Percentiles rank a stretch among this genome's conserved stretches.
These are phyloP conservation scores for Mythimna loreyi DNA, from an alignment of 2,888 invertebrate genomes.

Conservation along the genomic window DNA sequence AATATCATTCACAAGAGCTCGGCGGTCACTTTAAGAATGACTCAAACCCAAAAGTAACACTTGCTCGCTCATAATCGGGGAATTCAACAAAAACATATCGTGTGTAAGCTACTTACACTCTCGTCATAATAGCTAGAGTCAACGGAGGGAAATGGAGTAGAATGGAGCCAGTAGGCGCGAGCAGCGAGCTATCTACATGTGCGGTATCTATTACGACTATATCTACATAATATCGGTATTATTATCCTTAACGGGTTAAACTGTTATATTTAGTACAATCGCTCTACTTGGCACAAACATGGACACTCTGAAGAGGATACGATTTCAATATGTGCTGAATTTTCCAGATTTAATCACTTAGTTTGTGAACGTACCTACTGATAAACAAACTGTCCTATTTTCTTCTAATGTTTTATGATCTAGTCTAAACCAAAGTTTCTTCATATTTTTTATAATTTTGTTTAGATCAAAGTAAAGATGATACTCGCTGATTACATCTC, in stretches of 20 bases:
- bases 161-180: constrained; percentile 49
- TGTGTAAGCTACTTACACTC: constrained; percentile 58
- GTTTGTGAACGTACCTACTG: neutral
- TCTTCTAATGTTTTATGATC: constrained; percentile 5
- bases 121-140: constrained; percentile 53
- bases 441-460: neutral
- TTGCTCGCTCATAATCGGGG: constrained; percentile 46
- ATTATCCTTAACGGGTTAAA: constrained; percentile 58
- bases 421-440: constrained; percentile 1
- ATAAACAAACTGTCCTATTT: neutral
- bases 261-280: constrained; percentile 56
- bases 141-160: constrained; percentile 57
- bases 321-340: constrained; percentile 23
- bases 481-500: neutral
- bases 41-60: constrained; percentile 50
- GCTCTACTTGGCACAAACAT: constrained; percentile 53
- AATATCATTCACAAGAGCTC: constrained; percentile 35
- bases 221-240: constrained; percentile 49
- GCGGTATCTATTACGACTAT: constrained; percentile 43
- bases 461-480: neutral
- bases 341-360: constrained; percentile 16
- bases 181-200: constrained; percentile 44
- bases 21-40: constrained; percentile 44
- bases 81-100: constrained; percentile 58
- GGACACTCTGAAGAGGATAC: constrained; percentile 32